phyloP scores from a whole-genome alignment of 2,797 vertebrate species.

The Bradypus variegatus region DNA sequence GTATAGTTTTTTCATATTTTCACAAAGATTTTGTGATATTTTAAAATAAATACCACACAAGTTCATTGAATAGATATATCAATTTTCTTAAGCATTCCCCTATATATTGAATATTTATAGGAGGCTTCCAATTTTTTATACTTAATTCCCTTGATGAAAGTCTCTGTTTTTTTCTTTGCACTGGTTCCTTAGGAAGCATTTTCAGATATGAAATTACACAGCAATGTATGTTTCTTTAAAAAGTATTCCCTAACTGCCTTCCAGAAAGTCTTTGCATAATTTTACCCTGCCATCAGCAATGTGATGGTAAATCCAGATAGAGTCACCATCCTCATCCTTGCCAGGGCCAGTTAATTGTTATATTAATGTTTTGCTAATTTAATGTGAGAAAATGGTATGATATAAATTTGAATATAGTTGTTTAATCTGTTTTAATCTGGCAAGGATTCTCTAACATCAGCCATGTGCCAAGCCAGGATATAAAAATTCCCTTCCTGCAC shows the following conservation, averaged over 20 bases:
- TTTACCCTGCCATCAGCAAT: not conserved
- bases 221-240: not conserved
- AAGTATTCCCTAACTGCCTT: not conserved
- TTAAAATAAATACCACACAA: not conserved
- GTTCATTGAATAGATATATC: not conserved
- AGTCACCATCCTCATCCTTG: not conserved
- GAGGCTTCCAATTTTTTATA: not conserved
- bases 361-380: constrained; percentile 26
- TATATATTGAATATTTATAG: not conserved
- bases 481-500: not conserved
- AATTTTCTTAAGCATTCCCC: not conserved
- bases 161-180: not conserved
- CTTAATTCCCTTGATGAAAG: constrained; percentile 24
- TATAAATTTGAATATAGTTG: not conserved
- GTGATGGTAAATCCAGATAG: not conserved
- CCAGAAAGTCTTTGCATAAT: not conserved
- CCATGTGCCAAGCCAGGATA: not conserved
- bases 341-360: not conserved
- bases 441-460: not conserved
- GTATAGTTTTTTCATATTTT: not conserved
- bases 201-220: not conserved
- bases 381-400: not conserved
- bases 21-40: constrained; percentile 6
- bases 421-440: not conserved
- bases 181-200: constrained; percentile 1